A percentile compares a stretch with the other conserved stretches of the same genome.
Conservation (phyloP, 2,113 vertebrate genomes). For the Chrysochloris asiatica region DNA sequence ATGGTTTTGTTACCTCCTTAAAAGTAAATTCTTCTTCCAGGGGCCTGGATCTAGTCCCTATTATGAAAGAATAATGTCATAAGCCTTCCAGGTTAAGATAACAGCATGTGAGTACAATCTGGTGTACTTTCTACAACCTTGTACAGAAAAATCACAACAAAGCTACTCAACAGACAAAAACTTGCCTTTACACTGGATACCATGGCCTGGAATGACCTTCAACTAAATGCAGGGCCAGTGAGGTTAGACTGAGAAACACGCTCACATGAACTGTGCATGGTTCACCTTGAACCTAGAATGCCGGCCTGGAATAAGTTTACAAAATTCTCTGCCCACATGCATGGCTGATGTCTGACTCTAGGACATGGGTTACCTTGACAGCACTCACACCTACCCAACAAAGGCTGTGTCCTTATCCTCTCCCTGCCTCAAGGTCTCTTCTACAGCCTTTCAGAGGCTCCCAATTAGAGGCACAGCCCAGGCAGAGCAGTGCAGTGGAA, state of each 20-base stretch:
- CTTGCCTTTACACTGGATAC: background rate
- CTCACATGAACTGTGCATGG: rapidly evolving
- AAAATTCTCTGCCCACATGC: background rate
- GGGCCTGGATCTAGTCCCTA: background rate
- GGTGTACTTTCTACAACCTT: background rate
- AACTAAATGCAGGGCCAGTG: background rate
- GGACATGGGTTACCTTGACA: background rate
- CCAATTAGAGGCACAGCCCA: background rate
- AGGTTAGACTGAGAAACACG: background rate
- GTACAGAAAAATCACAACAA: background rate
- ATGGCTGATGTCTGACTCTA: background rate
- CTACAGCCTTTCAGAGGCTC: background rate
- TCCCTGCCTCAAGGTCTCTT: too few species aligned
- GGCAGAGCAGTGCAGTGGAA: background rate
- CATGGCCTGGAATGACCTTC: background rate
- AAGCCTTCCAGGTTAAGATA: background rate
- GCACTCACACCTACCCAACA: background rate
- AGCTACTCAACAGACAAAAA: background rate
- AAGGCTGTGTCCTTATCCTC: background rate
- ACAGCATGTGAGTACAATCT: background rate
- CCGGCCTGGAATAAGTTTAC: background rate
- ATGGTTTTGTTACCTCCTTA: background rate
- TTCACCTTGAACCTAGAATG: background rate
- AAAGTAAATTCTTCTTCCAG: background rate
- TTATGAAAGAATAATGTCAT: background rate